Evolutionary conservation across 1,140 invertebrate genomes (phyloP), one percentile per base, ranked within the genome.

Genomic region (Ceratosolen solmsi): DNA sequence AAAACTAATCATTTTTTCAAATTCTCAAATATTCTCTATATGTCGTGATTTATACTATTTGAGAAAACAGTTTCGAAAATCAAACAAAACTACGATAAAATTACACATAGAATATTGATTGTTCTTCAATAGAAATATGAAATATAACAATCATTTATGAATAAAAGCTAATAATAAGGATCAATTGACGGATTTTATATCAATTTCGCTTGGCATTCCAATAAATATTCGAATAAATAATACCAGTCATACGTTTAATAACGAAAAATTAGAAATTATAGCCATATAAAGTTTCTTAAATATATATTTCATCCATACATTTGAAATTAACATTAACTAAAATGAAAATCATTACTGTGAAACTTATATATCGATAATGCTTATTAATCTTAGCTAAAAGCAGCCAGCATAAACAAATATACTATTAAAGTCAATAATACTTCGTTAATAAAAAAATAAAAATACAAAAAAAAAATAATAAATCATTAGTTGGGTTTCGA

Each of bases 171-270:
- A 63, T 17, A 33, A 25, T 17, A 68, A 33, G 63, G 30, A 7
- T 68, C 36, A 11, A n/a, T n/a, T 68, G 27, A 38, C 63, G 38
- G 63, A 68, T 68, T 38, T 68, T 68, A 36, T 22, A 38, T 38
- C 17, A 11, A 68, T 9, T 8, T 38, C 0, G 17, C 11, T 2
- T 22, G 20, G 20, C 51, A 22, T n/a, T n/a, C n/a, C n/a, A n/a
- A n/a, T n/a, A n/a, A n/a, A n/a, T n/a, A n/a, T n/a, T n/a, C n/a
- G n/a, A n/a, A n/a, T n/a, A n/a, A n/a, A n/a, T n/a, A n/a, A n/a
- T n/a, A n/a, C n/a, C n/a, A n/a, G n/a, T n/a, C n/a, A n/a, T n/a
- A n/a, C n/a, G n/a, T n/a, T n/a, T n/a, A n/a, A n/a, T n/a, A n/a
- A n/a, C n/a, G n/a, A n/a, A n/a, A n/a, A n/a, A n/a, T n/a, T n/a